Evolutionary conservation across 2,113 vertebrate genomes (phyloP).

Genomic region (Xiphophorus hellerii): DNA sequence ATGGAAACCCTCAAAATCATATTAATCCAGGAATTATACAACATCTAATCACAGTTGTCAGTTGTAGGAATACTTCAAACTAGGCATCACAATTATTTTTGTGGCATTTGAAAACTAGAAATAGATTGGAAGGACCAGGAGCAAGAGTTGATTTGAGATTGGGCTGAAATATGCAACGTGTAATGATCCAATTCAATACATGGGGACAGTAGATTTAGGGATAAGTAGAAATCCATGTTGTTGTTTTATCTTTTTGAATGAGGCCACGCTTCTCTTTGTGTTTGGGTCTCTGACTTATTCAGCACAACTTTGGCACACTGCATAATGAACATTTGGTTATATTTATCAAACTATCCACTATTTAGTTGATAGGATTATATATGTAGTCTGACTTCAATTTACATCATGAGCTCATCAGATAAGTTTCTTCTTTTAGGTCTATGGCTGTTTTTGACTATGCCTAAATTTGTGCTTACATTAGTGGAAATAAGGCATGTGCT

Average conservation of each 20-base stretch:
- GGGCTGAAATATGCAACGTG: too few relatives aligned
- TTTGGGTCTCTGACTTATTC: not conserved
- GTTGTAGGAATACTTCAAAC: too few relatives aligned
- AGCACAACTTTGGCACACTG: not conserved
- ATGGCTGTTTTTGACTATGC: not conserved
- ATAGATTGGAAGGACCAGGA: too few relatives aligned
- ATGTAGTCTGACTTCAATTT: not conserved
- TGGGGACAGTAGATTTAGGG: not conserved
- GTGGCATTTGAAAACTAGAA: too few relatives aligned
- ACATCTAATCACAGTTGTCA: too few relatives aligned
- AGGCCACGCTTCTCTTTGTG: not conserved
- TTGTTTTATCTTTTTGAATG: not conserved
- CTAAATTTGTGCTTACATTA: constrained; percentile 4
- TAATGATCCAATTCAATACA: not conserved
- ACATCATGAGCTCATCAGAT: not conserved
- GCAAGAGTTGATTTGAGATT: too few relatives aligned
- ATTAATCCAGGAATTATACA: too few relatives aligned
- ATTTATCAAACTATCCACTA: not conserved
- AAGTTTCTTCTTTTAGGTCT: not conserved
- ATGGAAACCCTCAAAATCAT: too few relatives aligned
- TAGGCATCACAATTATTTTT: too few relatives aligned
- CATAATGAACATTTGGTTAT: not conserved
- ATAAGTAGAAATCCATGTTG: not conserved
- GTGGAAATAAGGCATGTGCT: not conserved
- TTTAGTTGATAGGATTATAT: not conserved